Evolutionary conservation across 1,140 invertebrate species (phyloP), one percentile per base, ranked within the genome.

Genomic region (Drosophila neocordata): DNA sequence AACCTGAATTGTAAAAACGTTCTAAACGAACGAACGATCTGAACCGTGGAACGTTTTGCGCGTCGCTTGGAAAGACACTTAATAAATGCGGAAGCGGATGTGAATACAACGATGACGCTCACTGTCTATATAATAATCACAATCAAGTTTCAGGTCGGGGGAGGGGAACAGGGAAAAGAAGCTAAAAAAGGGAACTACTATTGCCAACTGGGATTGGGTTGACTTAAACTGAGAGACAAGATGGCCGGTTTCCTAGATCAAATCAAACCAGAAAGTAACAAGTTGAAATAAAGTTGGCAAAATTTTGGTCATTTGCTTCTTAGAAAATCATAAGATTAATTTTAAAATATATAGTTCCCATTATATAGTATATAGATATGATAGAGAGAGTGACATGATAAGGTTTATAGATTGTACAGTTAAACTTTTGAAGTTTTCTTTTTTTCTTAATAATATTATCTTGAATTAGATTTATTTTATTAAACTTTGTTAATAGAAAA

Each of bases 41-140:
- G 56, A 71, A 52, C 58, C 55, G 77, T 63, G 66, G 75, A 82
- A 73, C 80, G 67, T 78, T 83, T 83, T 78, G 73, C 74, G 75
- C 78, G 78, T 69, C 74, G 81, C 73, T 76, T 84, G 82, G 67
- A 88, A 88, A 88, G 84, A 88, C 84, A 88, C 83, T 88, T 88
- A 83, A 90, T 89, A 91, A 90, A 91, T 91, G 89, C 89, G 89
- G 89, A 91, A 91, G 89, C 89, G 89, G 89, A 91, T 91, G 89
- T 91, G 56, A 72, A 41, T 64, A 67, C 52, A 60, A 41, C 57
- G 60, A 70, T 56, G 73, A 67, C 69, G 73, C 41, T 69, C 60
- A 55, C 66, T 76, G 73, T 77, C 73, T 77, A 77, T 77, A 31
- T 31, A 31, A 31, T 31, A 77, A 77, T 77, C 73, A 70, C 84